Conservation (phyloP, 2,797 vertebrate species). For the Chloroceryle amazona region DNA sequence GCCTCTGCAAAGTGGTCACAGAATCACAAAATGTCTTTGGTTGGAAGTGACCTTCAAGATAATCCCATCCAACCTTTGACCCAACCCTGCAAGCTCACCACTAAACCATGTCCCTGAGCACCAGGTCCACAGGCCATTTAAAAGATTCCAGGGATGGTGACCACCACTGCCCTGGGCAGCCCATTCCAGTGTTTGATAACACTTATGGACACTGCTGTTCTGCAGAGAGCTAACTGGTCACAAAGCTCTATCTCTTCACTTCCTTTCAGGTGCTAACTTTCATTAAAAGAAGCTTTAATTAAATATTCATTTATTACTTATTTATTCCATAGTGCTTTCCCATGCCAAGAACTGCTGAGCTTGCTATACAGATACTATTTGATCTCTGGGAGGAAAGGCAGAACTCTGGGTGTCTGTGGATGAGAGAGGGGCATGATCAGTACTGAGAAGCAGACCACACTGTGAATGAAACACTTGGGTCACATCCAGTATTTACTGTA, state of each 20-base stretch:
- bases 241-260: background rate
- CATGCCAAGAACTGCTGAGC: constrained; percentile 51
- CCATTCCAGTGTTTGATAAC: too few species aligned
- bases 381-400: constrained; percentile 25
- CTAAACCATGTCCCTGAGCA: too few species aligned
- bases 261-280: constrained; percentile 46
- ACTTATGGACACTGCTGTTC: background rate
- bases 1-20: background rate
- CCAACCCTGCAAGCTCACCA: too few species aligned
- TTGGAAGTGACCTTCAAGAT: too few species aligned
- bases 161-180: too few species aligned
- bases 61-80: too few species aligned
- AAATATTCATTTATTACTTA: constrained; percentile 68
- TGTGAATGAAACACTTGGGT: background rate
- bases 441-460: background rate
- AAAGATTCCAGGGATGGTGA: too few species aligned
- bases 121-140: too few species aligned
- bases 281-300: constrained; percentile 38
- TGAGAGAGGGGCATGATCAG: background rate
- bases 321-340: constrained; percentile 41
- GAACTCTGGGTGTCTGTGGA: background rate
- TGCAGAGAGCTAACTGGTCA: background rate
- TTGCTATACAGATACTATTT: constrained; percentile 18
- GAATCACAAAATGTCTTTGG: too few species aligned
- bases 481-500: background rate